Base-by-base conservation (phyloP, 2,888 invertebrate genomes). In the Drosophila greeni region DNA sequence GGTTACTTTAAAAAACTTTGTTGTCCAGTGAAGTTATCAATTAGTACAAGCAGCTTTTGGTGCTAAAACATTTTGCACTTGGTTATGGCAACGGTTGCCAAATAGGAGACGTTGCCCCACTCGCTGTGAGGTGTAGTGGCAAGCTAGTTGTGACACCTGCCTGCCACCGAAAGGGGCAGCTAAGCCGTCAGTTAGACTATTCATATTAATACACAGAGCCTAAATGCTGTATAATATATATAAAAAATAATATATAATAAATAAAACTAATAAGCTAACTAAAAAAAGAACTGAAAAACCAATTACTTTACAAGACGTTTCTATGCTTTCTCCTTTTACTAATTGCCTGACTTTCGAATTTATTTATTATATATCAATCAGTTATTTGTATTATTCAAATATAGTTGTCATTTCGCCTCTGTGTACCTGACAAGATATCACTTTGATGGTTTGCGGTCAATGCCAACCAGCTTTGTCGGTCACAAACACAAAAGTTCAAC, bases 61-160 rank as follows among this genome's bases (percentile, higher is more conserved):
- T 24, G 11, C 16, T 20, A 43, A 61, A 39, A 65, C 49, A 54
- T 72, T 67, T 56, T n/a, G 53, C 47, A 59, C 66, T 55, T 18
- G 29, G 37, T 56, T 66, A 66, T 62, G 61, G 61, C 49, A 36
- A 26, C 33, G 36, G 55, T 70, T 55, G 59, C 70, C 60, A 59
- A 70, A 66, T 53, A 54, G 67, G 48, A 55, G 48, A 18, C 29
- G 24, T 42, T 45, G 51, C 55, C 58, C 64, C 77, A 52, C 72
- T 67, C 53, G 20, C 36, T 43, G 36, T 7, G 4, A 60, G 62
- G 47, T 66, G 72, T 76, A 74, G 70, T 76, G 70, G 70, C 60
- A 66, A 62, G 72, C 76, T 70, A 65, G 80, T 82, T 82, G 73
- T 78, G 82, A 82, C 78, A 78, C 78, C 78, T 78, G 82, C 51